Evolutionary conservation across 2,113 vertebrate genomes (phyloP), one percentile per base, ranked within the genome.

Genomic region (Alosa alosa): DNA sequence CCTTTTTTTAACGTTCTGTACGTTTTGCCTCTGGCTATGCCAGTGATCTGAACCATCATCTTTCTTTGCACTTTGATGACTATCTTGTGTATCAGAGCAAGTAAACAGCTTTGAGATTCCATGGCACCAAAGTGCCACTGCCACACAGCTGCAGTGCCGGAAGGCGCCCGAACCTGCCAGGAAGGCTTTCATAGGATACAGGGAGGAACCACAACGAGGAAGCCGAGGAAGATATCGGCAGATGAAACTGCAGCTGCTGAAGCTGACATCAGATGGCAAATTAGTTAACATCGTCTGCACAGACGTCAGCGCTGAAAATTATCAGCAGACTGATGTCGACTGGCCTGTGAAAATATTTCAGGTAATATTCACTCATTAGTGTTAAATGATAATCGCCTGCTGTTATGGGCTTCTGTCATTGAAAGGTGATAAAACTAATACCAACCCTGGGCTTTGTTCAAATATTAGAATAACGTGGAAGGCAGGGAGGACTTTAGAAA

Each of bases 51-150:
- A 88, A 90, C 92, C 90, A 88, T 93, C 90, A 89, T 72, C 64
- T 36, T 72, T 72, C 20, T 72, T 72, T 72, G n/a, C 64, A 82
- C 86, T 90, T 84, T 87, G 89, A 90, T 87, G 91, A 87, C 81
- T 64, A 57, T 72, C 87, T 60, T 86, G 85, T 90, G 90, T 88
- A 91, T 90, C 75, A 82, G 81, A 86, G 68, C 82, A 31, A 86
- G 86, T 85, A 85, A 91, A 91, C 89, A 90, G 89, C 89, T 91
- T 81, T 86, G 90, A 89, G 91, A 88, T 83, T 83, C 47, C 6
- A 60, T 86, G 25, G 84, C 90, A 85, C 57, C 72, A 60, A 46
- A 72, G 85, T 68, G 81, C 11, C 50, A 31, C 86, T 68, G 81
- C 11, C 50, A 31, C 86, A 7, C 85, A 89, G 91, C 89, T 89